Evolutionary conservation across 2,888 invertebrate genomes (phyloP), one percentile per base, ranked within the genome.

Genomic region (Mongoloraphidia duomilia): DNA sequence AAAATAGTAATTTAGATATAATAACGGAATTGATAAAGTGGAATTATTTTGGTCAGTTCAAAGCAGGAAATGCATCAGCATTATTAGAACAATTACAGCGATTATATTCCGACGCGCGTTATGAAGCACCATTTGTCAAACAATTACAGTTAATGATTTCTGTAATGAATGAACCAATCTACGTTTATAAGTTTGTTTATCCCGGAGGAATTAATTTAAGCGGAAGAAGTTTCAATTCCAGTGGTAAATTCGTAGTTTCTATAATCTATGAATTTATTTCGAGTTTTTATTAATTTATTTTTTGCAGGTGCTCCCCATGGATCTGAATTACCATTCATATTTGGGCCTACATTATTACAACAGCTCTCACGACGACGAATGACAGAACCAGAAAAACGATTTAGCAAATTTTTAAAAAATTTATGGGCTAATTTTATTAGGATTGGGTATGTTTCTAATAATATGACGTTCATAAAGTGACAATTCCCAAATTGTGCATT

Each of bases 261-360:
- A 11, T 37, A 39, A 14, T 35, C 36, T 38, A 44, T 26, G 6
- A 26, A 26, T 26, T 26, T 26, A 26, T 1, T 26, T 26, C 17
- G 17, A 17, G 17, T 17, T 26, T 26, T 6, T 26, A 26, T 6
- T 3, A 26, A 48, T 34, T 44, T 55, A 33, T n/a, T 9, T 43
- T 41, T 56, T 59, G 14, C 53, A 75, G 82, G 82, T 49, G 75
- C 79, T n/a, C 72, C 75, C 1, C 80, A 82, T 55, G 78, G 81
- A 6, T 72, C 80, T 0, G 84, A 84, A 62, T 64, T 84, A 50
- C 70, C 82, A 9, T 68, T 81, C 35, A 62, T 83, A 33, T 69
- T 83, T 55, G 83, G 84, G 5, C 81, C 82, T 39, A 72, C 76
- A 36, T 60, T 82, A 38, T 74, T 80, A 60, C 77, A 80, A 55